Base-by-base conservation (phyloP, 2,888 invertebrate species). In the Agrotis ipsilon region DNA sequence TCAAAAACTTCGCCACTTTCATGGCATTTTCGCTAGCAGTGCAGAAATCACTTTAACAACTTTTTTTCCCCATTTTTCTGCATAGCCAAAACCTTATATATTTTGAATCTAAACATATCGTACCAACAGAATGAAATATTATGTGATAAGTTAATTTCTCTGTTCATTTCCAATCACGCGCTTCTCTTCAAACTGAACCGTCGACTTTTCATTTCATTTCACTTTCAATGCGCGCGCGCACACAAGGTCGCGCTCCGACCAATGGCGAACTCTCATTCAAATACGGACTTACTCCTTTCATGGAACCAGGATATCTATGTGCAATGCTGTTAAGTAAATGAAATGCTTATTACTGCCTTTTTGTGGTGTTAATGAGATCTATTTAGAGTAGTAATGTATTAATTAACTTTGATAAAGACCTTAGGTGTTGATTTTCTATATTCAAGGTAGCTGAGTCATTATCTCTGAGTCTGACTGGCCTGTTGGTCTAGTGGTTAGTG, bases 181-280 rank as follows among this genome's bases (percentile, higher is more conserved):
- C 46, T 27, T 62, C n/a, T 48, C n/a, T 62, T 54, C 52, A 52
- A 54, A 62, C 21, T 43, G 19, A 13, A 1, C 55, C 16, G 39
- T 21, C 9, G 43, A 21, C 13, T 70, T 68, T 75, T 85, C 82
- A 86, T 85, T 86, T 85, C 82, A 87, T 89, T 90, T 90, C 87
- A 91, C 93, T 93, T 92, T 92, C 91, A 78, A 86, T 81, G 85
- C 87, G 84, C 82, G 62, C 57, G 84, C 83, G 78, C 82, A 80
- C 90, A 89, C 92, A 92, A 92, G 89, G 90, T 86, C 87, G 70
- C 62, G 49, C 45, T 63, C 59, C 48, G 54, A 71, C 84, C 70
- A 79, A 73, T 72, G 49, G 63, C 68, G 49, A 75, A 61, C 82
- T 79, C 67, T 69, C 64, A 65, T 72, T 66, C 66, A 49, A 48